Evolutionary conservation across 2,113 vertebrate species (phyloP).

Genomic region (Labeo rohita): DNA sequence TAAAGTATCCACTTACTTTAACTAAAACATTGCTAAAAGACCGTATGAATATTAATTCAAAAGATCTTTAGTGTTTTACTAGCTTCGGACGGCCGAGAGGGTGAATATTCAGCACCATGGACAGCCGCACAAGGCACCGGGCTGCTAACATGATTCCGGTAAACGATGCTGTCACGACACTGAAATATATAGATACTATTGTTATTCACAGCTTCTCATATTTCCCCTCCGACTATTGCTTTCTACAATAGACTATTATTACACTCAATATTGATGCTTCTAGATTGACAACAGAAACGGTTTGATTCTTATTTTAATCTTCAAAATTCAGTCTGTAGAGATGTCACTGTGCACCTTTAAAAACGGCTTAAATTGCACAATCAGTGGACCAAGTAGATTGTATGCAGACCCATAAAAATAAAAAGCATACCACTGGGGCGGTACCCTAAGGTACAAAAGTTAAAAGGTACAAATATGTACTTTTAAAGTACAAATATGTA

Average conservation of each 20-base stretch:
- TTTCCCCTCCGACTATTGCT: neutral
- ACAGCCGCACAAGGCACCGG: conserved; percentile 44
- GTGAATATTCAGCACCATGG: conserved; percentile 56
- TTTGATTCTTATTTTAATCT: too few relatives aligned
- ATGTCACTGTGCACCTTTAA: too few relatives aligned
- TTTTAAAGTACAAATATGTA: too few relatives aligned
- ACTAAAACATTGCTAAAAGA: conserved; percentile 30
- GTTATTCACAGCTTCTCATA: neutral
- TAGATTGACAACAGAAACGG: too few relatives aligned
- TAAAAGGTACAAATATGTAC: too few relatives aligned
- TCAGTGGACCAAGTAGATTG: neutral
- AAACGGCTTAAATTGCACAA: too few relatives aligned
- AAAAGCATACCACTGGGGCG: too few relatives aligned
- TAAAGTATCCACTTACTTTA: conserved; percentile 46
- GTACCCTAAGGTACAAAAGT: too few relatives aligned
- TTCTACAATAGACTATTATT: neutral
- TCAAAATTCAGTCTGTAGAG: too few relatives aligned
- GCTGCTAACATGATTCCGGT: neutral
- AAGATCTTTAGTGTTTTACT: neutral
- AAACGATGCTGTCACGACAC: neutral
- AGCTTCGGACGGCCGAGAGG: neutral
- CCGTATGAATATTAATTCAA: neutral
- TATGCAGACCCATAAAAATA: neutral
- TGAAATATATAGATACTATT: neutral
- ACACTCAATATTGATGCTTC: too few relatives aligned